phyloP scores from a whole-genome alignment of 1,140 invertebrate genomes.

The Linepithema humile region DNA sequence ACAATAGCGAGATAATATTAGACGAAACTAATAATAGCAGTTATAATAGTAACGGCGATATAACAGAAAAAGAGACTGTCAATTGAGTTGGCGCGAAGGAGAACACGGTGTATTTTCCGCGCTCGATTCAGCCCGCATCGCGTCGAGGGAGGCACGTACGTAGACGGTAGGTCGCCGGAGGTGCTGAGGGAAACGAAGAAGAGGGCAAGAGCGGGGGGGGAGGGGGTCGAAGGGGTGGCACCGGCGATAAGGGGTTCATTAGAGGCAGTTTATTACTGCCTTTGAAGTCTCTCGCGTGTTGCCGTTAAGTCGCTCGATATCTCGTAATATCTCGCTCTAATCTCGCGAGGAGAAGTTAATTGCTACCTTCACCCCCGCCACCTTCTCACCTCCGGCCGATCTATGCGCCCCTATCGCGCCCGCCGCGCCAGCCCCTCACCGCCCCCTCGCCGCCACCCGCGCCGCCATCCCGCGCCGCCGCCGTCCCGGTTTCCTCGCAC shows the following conservation, averaged over 20 bases:
- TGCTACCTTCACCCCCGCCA: conserved; percentile 80
- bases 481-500: conserved; percentile 58
- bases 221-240: conserved; percentile 70
- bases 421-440: background rate
- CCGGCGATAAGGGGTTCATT: conserved; percentile 85
- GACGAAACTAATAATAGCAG: background rate
- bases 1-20: conserved; percentile 12
- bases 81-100: conserved; percentile 28
- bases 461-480: background rate
- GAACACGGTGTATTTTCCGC: conserved; percentile 62
- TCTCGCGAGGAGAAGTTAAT: conserved; percentile 85
- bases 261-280: conserved; percentile 85
- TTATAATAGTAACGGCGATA: conserved; percentile 20
- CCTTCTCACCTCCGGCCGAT: conserved; percentile 74
- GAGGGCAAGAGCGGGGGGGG: conserved; percentile 55
- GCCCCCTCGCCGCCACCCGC: background rate
- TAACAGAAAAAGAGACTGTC: conserved; percentile 21
- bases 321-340: conserved; percentile 85
- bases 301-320: conserved; percentile 85
- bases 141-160: conserved; percentile 47
- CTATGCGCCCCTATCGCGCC: conserved; percentile 64
- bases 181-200: conserved; percentile 57
- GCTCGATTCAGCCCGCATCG: conserved; percentile 67
- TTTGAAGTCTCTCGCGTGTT: conserved; percentile 85
- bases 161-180: conserved; percentile 50